Evolutionary conservation across 2,888 invertebrate genomes (phyloP).

Genomic region (Brachylomia viminalis): DNA sequence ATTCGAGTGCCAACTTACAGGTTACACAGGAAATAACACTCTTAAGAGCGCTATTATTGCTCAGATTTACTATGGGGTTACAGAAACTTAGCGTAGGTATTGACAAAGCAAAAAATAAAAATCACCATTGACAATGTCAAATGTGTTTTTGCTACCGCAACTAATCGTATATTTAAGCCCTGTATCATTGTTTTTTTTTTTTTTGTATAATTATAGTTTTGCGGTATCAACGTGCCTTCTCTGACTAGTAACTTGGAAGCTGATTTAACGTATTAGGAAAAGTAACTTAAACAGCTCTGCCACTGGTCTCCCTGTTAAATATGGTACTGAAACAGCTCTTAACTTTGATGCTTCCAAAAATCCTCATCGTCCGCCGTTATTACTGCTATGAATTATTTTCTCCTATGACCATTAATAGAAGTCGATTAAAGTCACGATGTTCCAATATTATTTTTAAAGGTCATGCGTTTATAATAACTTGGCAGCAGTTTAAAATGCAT

Average conservation of each 20-base stretch:
- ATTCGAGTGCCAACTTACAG: constrained; percentile 73
- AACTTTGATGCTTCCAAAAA: constrained; percentile 9
- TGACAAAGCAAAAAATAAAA: constrained; percentile 6
- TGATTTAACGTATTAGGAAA: constrained; percentile 11
- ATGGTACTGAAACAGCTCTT: not conserved
- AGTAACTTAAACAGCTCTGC: not conserved
- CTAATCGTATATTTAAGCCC: constrained; percentile 14
- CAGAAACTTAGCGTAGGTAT: constrained; percentile 16
- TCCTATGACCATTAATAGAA: not conserved
- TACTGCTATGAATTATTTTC: constrained; percentile 7
- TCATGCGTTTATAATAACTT: constrained; percentile 18
- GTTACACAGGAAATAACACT: constrained; percentile 48
- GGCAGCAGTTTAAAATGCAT: constrained; percentile 47
- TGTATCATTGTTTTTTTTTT: constrained; percentile 19
- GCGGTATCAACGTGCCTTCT: constrained; percentile 29
- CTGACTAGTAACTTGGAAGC: constrained; percentile 1
- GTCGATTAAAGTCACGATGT: constrained; percentile 15
- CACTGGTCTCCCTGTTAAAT: not conserved
- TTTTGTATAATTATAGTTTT: constrained; percentile 8
- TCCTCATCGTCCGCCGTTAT: constrained; percentile 1
- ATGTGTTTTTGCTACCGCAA: constrained; percentile 49
- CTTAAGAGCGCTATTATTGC: constrained; percentile 20
- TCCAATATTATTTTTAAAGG: constrained; percentile 12
- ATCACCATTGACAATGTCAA: constrained; percentile 3
- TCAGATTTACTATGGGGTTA: constrained; percentile 41